phyloP scores from a whole-genome alignment of 2,113 vertebrate species.

The Hippocampus zosterae region DNA sequence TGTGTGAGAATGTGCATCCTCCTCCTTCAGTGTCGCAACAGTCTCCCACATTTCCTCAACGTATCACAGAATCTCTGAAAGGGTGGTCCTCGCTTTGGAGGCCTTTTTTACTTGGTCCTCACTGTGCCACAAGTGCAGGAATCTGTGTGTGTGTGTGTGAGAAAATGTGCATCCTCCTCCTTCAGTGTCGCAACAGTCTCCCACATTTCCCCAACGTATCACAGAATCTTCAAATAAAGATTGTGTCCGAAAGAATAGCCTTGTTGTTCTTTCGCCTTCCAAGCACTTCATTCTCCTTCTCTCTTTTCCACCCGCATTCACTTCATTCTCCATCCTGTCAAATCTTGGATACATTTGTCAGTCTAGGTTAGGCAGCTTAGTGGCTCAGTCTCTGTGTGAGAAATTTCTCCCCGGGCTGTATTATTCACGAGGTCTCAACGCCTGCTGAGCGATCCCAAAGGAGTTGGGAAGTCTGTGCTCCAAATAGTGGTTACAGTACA shows the following conservation, averaged over 20 bases:
- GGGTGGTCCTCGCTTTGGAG: no score
- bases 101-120: no score
- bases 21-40: slow-evolving; percentile 25
- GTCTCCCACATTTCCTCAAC: slow-evolving; percentile 65
- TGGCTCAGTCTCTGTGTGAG: slow-evolving; percentile 40
- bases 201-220: slow-evolving; percentile 68
- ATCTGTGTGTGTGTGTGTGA: slow-evolving; percentile 15
- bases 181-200: slow-evolving; percentile 38
- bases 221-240: slow-evolving; percentile 64
- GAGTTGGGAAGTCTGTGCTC: slow-evolving; percentile 22
- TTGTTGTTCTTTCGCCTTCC: slow-evolving; percentile 14
- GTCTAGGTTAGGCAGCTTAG: slow-evolving; percentile 28
- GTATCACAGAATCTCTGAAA: slow-evolving; percentile 66
- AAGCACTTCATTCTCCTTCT: slow-evolving; percentile 6
- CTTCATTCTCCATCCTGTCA: slow-evolving; percentile 16
- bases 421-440: slow-evolving; percentile 24
- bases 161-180: slow-evolving; percentile 19
- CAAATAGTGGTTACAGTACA: slow-evolving; percentile 20
- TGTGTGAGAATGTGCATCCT: slow-evolving; percentile 28
- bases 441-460: slow-evolving; percentile 28
- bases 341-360: slow-evolving; percentile 36
- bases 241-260: slow-evolving; percentile 26
- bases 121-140: no score
- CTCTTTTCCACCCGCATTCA: slow-evolving; percentile 16
- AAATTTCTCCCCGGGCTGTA: slow-evolving; percentile 37